Evolutionary conservation across 2,888 invertebrate species (phyloP), one percentile per base, ranked within the genome.

Genomic region (Leptarthrus brevirostris): DNA sequence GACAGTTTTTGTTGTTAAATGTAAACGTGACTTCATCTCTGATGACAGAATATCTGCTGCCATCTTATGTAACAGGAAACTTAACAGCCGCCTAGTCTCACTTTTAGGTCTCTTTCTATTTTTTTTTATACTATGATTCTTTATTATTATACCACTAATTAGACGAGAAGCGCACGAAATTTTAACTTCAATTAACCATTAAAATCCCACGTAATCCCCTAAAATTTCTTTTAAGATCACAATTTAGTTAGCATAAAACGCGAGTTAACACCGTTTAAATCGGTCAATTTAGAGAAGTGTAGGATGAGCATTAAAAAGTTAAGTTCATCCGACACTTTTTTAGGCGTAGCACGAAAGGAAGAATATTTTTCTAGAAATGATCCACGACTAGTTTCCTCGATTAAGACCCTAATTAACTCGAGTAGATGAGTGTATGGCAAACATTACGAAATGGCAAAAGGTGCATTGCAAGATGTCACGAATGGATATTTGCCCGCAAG

Each of bases 11-110:
- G 91, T 91, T 78, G 90, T 90, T 82, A 94, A 87, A 84, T 91
- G 89, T 78, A 92, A 85, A 78, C 90, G 88, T 74, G 91, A 88
- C 84, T 92, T 92, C 82, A 94, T 89, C 83, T 93, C 91, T 80
- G 92, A 92, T 86, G 92, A 92, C 81, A 94, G 85, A 80, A 93
- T 89, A 86, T 93, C 93, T 77, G 91, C 89, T 77, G 93, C 91
- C 91, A 92, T 92, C 76, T 81, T 80, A n/a, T n/a, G n/a, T n/a
- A n/a, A n/a, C n/a, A n/a, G n/a, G 83, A 12, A n/a, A n/a, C n/a
- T n/a, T n/a, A n/a, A n/a, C n/a, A n/a, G 36, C n/a, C n/a, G n/a
- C 10, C n/a, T n/a, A n/a, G n/a, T n/a, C n/a, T n/a, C n/a, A n/a
- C 12, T 47, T 16, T 14, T 16, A 47, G 14, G 14, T 47, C 14